Percentiles rank a stretch among this genome's conserved stretches.
Evolutionary conservation across 1,140 invertebrate species (phyloP).

Genomic region (Phymastichus coffea): DNA sequence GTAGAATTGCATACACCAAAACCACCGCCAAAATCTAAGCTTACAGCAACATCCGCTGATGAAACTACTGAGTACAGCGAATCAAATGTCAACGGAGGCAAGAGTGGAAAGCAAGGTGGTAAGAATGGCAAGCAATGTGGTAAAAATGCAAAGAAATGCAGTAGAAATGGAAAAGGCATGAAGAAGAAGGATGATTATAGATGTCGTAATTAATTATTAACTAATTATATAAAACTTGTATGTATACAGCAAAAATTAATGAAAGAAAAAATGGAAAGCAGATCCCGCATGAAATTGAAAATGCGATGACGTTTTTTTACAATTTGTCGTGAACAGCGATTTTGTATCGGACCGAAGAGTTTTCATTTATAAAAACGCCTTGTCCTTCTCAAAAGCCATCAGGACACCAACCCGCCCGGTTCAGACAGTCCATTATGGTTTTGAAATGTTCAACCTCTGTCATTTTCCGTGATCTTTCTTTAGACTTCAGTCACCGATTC

Average conservation of each 20-base stretch:
- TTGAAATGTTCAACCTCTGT: not conserved
- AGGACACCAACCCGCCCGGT: not conserved
- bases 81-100: not conserved
- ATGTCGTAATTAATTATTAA: too few relatives aligned
- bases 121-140: not conserved
- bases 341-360: not conserved
- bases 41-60: conserved; percentile 8
- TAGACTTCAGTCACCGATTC: not conserved
- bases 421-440: too few relatives aligned
- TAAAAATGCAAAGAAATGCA: not conserved
- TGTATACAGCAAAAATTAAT: too few relatives aligned
- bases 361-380: not conserved
- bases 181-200: not conserved
- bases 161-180: not conserved
- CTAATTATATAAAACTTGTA: too few relatives aligned
- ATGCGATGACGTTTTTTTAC: conserved; percentile 3
- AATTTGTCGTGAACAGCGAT: not conserved
- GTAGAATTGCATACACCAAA: conserved; percentile 48
- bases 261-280: too few relatives aligned
- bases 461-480: not conserved
- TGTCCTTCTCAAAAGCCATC: conserved; percentile 5
- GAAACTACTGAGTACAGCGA: not conserved
- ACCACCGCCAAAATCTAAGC: conserved; percentile 23
- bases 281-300: too few relatives aligned
- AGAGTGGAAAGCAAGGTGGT: not conserved